phyloP scores from a whole-genome alignment of 2,797 vertebrate genomes.

The Onychomys arenicola region DNA sequence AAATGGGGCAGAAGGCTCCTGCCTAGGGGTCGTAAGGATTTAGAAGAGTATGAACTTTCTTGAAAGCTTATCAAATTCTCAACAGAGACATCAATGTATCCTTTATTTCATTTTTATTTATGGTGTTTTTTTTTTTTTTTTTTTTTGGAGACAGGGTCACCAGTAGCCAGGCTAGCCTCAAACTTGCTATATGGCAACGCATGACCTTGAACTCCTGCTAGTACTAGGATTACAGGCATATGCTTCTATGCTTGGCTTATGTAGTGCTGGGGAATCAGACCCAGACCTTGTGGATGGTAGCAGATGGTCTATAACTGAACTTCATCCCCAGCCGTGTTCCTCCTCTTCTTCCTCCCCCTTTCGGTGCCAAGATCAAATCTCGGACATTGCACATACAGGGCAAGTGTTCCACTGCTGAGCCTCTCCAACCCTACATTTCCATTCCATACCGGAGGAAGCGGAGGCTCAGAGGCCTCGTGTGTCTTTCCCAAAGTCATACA shows the following conservation, averaged over 20 bases:
- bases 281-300: not conserved
- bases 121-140: not conserved
- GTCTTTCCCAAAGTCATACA: conserved; percentile 20
- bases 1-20: not conserved
- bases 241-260: not conserved
- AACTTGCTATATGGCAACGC: not conserved
- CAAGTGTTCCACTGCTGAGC: not conserved
- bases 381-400: not conserved
- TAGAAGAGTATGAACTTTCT: not conserved
- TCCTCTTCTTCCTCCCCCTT: not conserved
- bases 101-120: not conserved
- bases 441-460: not conserved
- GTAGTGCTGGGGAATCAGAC: not conserved
- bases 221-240: not conserved
- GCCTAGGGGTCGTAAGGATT: not conserved
- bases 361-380: not conserved
- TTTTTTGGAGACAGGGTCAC: not conserved
- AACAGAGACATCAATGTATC: not conserved
- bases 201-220: not conserved
- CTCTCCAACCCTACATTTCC: not conserved
- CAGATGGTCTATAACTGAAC: not conserved
- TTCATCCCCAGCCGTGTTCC: not conserved
- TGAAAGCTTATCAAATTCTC: not conserved
- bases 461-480: not conserved
- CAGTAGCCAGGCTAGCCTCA: not conserved